phyloP scores from a whole-genome alignment of 2,113 vertebrate genomes.

The Seriola aureovittata region DNA sequence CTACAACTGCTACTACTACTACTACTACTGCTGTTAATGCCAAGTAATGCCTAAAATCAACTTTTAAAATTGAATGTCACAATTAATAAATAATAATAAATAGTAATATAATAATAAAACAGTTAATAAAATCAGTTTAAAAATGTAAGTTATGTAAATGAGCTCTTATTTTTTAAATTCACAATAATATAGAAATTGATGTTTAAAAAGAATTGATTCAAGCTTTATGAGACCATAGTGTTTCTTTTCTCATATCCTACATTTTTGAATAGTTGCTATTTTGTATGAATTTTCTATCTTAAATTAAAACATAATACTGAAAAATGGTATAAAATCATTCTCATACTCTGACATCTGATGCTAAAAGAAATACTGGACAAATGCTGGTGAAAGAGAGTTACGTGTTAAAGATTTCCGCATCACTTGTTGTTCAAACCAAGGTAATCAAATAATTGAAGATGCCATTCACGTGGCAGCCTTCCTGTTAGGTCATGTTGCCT shows the following conservation, averaged over 20 bases:
- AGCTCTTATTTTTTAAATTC: neutral
- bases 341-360: neutral
- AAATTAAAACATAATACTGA: neutral
- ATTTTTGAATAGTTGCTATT: neutral
- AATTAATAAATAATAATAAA: too few species aligned
- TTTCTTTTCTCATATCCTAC: neutral
- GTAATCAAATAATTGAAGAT: slow-evolving; percentile 55
- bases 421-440: slow-evolving; percentile 27
- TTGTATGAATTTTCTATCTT: neutral
- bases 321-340: neutral
- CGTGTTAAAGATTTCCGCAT: neutral
- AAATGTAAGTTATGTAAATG: neutral
- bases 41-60: neutral
- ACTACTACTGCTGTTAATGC: neutral
- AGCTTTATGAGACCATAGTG: neutral
- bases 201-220: neutral
- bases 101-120: too few species aligned
- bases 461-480: slow-evolving; percentile 32
- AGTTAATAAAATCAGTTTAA: too few species aligned
- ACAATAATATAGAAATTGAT: neutral
- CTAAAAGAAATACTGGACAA: neutral
- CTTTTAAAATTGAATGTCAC: neutral
- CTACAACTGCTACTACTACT: neutral
- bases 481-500: slow-evolving; percentile 49
- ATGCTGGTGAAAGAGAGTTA: neutral